phyloP scores from a whole-genome alignment of 2,797 vertebrate species.

The Eulemur albifrons region DNA sequence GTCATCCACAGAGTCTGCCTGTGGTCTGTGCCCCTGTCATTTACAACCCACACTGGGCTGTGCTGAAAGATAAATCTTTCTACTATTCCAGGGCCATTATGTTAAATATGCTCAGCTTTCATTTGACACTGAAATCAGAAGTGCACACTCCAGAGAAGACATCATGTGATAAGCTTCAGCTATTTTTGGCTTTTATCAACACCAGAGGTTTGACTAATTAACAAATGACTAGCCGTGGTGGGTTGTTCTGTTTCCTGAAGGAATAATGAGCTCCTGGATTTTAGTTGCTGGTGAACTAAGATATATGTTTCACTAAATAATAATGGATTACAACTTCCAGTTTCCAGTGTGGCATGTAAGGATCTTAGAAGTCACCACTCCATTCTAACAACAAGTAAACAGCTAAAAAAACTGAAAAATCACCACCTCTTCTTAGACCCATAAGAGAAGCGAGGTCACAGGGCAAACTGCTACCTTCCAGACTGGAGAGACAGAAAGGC shows the following conservation, averaged over 20 bases:
- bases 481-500: too few relatives aligned
- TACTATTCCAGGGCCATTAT: not conserved
- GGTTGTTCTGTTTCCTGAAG: not conserved
- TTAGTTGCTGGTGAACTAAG: not conserved
- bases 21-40: not conserved
- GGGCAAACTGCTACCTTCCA: not conserved
- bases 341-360: not conserved
- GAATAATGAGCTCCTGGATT: not conserved
- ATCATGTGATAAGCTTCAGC: not conserved
- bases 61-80: not conserved
- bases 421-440: not conserved
- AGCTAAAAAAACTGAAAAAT: not conserved
- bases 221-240: not conserved
- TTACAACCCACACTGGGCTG: not conserved
- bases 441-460: not conserved
- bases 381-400: not conserved
- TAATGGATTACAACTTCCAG: not conserved
- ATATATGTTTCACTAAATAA: not conserved
- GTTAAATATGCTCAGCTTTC: not conserved
- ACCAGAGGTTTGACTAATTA: not conserved
- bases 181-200: not conserved
- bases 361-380: not conserved
- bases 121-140: not conserved
- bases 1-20: not conserved
- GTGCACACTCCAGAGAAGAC: not conserved